Percentiles rank a stretch among this genome's conserved stretches.
These are phyloP conservation scores for Chascanopsetta lugubris DNA, from an alignment of 2,113 vertebrate genomes.

Conservation along the genomic window DNA sequence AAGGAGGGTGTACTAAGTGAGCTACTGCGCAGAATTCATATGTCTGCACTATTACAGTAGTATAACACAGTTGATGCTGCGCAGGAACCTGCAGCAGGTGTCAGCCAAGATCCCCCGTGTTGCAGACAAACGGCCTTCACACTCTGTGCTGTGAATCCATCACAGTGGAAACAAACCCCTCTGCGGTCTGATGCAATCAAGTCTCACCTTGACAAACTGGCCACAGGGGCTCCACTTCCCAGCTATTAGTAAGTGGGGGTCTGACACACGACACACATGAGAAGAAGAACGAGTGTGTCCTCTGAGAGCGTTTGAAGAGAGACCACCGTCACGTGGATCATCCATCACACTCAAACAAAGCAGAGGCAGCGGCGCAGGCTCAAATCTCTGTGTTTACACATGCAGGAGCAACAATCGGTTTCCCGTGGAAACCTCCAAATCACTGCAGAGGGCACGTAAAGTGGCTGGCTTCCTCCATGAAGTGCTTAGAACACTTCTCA, in stretches of 20 bases:
- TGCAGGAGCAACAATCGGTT: neutral
- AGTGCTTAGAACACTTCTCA: too few relatives aligned
- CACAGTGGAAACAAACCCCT: slow-evolving; percentile 15
- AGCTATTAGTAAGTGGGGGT: slow-evolving; percentile 36
- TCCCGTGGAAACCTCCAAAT: neutral
- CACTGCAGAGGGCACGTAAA: neutral
- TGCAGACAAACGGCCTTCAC: slow-evolving; percentile 34
- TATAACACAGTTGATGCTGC: slow-evolving; percentile 1
- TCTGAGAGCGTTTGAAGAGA: slow-evolving; percentile 16
- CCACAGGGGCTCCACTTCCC: slow-evolving; percentile 16
- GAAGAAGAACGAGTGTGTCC: neutral
- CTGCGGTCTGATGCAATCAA: slow-evolving; percentile 23
- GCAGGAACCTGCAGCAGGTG: slow-evolving; percentile 15
- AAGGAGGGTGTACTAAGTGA: too few relatives aligned
- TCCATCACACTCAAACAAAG: slow-evolving; percentile 23
- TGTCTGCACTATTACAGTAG: too few relatives aligned
- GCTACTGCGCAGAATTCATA: too few relatives aligned
- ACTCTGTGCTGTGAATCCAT: slow-evolving; percentile 27
- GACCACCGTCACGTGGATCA: slow-evolving; percentile 6
- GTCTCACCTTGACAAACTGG: slow-evolving; percentile 50
- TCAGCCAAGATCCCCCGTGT: neutral
- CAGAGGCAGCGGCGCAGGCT: neutral
- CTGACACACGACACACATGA: neutral
- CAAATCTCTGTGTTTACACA: neutral
- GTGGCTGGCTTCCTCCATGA: too few relatives aligned